phyloP scores from a whole-genome alignment of 2,888 invertebrate species.

The Idaea dimidiata region DNA sequence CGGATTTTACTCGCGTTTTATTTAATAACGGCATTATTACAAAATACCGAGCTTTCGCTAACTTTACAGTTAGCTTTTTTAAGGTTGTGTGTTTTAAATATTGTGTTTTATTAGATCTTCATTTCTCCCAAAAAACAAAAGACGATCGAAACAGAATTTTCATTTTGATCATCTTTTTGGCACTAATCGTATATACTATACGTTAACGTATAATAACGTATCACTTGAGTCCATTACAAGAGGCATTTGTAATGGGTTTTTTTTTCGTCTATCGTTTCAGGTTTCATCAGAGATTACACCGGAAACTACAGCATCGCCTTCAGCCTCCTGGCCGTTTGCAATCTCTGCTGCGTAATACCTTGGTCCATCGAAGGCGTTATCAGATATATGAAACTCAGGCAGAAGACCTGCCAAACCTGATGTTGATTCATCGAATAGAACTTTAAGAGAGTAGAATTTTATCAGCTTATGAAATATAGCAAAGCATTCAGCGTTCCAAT shows the following conservation, averaged over 20 bases:
- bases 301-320: slow-evolving; percentile 82
- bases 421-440: slow-evolving; percentile 3
- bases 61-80: too few species aligned
- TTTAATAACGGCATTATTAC: too few species aligned
- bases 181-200: too few species aligned
- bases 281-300: slow-evolving; percentile 81
- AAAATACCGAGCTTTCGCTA: too few species aligned
- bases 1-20: too few species aligned
- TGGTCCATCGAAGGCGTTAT: slow-evolving; percentile 80
- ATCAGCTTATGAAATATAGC: background rate
- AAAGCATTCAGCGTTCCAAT: background rate
- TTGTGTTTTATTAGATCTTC: too few species aligned
- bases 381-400: slow-evolving; percentile 36
- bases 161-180: too few species aligned
- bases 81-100: too few species aligned
- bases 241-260: background rate
- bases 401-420: slow-evolving; percentile 29
- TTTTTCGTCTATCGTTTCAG: slow-evolving; percentile 55
- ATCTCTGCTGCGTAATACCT: slow-evolving; percentile 81
- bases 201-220: too few species aligned
- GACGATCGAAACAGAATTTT: too few species aligned
- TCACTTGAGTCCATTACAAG: background rate
- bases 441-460: background rate
- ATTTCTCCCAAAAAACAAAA: too few species aligned
- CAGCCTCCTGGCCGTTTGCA: slow-evolving; percentile 78